Conservation (phyloP, 2,888 invertebrate genomes). For the Drosophila prolongata region DNA sequence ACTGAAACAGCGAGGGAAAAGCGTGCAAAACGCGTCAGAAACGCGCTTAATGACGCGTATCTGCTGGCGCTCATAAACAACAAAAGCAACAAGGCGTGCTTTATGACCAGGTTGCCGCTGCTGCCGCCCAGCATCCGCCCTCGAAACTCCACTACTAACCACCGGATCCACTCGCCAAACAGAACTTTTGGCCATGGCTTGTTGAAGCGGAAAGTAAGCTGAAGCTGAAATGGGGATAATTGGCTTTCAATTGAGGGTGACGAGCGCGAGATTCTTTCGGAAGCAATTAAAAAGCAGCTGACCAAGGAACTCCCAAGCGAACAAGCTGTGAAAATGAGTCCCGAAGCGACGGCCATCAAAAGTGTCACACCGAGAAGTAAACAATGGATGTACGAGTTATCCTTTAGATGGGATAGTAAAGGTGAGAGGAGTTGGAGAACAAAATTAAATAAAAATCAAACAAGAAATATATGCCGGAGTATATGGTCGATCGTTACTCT, state of each 20-base stretch:
- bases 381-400: too few relatives aligned
- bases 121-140: neutral
- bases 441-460: too few relatives aligned
- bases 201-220: constrained; percentile 70
- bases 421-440: too few relatives aligned
- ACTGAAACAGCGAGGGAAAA: constrained; percentile 39
- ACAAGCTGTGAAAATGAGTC: neutral
- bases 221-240: constrained; percentile 49
- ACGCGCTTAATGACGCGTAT: constrained; percentile 70
- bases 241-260: constrained; percentile 56
- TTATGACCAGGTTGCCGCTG: constrained; percentile 55
- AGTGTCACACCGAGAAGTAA: too few relatives aligned
- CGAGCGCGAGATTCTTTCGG: constrained; percentile 38
- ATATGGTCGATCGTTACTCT: too few relatives aligned
- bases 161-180: constrained; percentile 1
- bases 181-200: constrained; percentile 65
- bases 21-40: constrained; percentile 59
- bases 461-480: too few relatives aligned
- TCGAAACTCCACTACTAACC: neutral
- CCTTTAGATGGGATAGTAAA: too few relatives aligned
- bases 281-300: constrained; percentile 48
- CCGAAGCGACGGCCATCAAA: too few relatives aligned
- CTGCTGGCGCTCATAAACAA: constrained; percentile 68
- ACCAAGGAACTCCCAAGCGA: neutral
- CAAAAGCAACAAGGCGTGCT: constrained; percentile 71